These are phyloP conservation scores for Mixornis gularis DNA, from an alignment of 2,113 vertebrate genomes.

Conservation along the genomic window DNA sequence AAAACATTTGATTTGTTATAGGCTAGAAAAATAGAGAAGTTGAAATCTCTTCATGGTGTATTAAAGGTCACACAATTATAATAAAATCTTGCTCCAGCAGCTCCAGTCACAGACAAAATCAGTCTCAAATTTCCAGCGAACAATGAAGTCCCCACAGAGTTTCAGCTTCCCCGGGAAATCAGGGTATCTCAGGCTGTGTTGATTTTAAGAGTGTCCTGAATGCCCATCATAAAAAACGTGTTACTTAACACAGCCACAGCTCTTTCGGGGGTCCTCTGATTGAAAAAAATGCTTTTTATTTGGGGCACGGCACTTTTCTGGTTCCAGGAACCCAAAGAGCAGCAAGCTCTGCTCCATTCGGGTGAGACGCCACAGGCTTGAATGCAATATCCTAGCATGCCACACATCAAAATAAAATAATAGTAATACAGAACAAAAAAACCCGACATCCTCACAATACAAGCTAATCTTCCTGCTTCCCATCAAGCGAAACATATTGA, in stretches of 20 bases:
- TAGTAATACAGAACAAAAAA: slow-evolving; percentile 17
- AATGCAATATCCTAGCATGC: neutral
- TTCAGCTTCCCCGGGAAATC: slow-evolving; percentile 52
- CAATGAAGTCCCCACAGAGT: slow-evolving; percentile 52
- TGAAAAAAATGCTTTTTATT: neutral
- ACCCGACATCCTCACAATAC: slow-evolving; percentile 47
- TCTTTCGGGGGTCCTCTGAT: neutral
- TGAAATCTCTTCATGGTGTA: slow-evolving; percentile 56
- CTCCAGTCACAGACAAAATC: slow-evolving; percentile 57
- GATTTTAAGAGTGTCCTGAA: slow-evolving; percentile 55
- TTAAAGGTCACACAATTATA: slow-evolving; percentile 67
- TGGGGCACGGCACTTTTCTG: neutral
- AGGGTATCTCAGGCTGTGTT: slow-evolving; percentile 47
- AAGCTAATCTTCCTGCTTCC: slow-evolving; percentile 49
- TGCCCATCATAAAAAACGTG: neutral
- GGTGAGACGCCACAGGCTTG: neutral
- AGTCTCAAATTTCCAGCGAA: slow-evolving; percentile 62
- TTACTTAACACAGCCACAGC: neutral
- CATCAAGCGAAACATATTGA: slow-evolving; percentile 63
- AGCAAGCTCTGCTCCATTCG: neutral
- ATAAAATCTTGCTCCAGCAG: slow-evolving; percentile 63
- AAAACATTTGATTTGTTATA: slow-evolving; percentile 66
- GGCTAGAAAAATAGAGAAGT: slow-evolving; percentile 56
- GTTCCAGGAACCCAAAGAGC: slow-evolving; percentile 6
- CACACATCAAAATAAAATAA: slow-evolving; percentile 33